phyloP scores from a whole-genome alignment of 2,888 invertebrate species.

The Andrena dorsata region DNA sequence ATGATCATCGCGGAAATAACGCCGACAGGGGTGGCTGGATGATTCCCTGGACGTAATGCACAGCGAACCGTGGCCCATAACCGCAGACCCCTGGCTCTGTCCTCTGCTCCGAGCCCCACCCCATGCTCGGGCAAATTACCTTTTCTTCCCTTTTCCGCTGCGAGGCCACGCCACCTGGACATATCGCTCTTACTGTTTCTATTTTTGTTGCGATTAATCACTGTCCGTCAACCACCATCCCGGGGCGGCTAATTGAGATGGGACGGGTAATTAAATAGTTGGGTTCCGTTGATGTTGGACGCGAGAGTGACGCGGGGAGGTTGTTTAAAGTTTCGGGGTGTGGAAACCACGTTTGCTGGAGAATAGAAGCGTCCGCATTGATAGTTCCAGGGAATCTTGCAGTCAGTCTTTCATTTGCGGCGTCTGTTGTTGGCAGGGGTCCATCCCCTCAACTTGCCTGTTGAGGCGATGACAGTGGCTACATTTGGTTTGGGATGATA shows the following conservation, averaged over 20 bases:
- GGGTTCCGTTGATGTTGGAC: not conserved
- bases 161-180: not conserved
- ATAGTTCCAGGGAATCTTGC: not conserved
- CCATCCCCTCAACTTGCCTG: too few species aligned
- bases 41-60: slow-evolving; percentile 51
- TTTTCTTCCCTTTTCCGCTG: slow-evolving; percentile 33
- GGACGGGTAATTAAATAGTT: not conserved
- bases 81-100: slow-evolving; percentile 40
- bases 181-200: slow-evolving; percentile 29
- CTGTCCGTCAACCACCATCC: not conserved
- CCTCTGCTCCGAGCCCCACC: slow-evolving; percentile 15
- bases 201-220: slow-evolving; percentile 37
- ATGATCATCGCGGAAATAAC: slow-evolving; percentile 62
- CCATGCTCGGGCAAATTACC: slow-evolving; percentile 56
- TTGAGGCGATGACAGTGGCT: too few species aligned
- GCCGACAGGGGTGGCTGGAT: slow-evolving; percentile 28
- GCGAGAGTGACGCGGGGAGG: not conserved
- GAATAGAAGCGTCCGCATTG: not conserved
- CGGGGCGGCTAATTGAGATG: not conserved
- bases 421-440: too few species aligned
- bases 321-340: not conserved
- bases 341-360: not conserved
- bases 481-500: too few species aligned
- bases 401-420: not conserved
- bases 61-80: slow-evolving; percentile 60